Base-by-base conservation (phyloP, 2,113 vertebrate genomes). In the Mastomys natalensis region DNA sequence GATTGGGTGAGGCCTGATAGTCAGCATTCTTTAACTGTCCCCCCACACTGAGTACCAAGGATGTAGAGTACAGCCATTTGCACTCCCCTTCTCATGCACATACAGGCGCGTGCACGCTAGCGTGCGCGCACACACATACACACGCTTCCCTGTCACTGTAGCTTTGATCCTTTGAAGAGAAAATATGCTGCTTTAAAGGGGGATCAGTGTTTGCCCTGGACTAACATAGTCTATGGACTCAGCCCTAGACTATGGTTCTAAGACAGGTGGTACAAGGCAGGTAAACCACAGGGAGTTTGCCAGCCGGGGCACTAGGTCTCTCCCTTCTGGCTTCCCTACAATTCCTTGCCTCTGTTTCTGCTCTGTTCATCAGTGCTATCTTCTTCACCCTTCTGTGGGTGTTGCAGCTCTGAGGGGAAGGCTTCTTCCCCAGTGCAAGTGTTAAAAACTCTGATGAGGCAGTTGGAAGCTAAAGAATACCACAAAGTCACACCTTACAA, bases 111-210 rank as follows among this genome's bases (percentile, higher is more conserved):
- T n/a, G n/a, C n/a, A n/a, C n/a, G n/a, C n/a, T n/a, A n/a, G n/a
- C n/a, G 45, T 48, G 45, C 45, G 4, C 45, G 5, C 17, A 19
- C 58, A 60, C 58, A 7, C 19, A 6, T 24, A 24, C 60, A 21
- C 0, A 0, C 13, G 6, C 3, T 53, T 43, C 51, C 82, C 37
- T 5, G 34, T 7, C 17, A 29, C 40, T 12, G 40, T 29, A 40
- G 22, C 73, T 43, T 45, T 45, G 40, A 10, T 45, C 22, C 73
- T 43, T 76, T 76, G 24, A 45, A 70, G 66, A 70, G 58, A 82
- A 45, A n/a, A 76, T 15, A 7, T 90, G n/a, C 29, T 9, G 34
- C 60, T 58, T 51, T 37, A n/a, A 37, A 31, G 0, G 58, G 51
- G 19, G 51, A 51, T 48, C 19, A 6, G 34, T 16, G 37, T 51